Conservation (phyloP, 2,113 vertebrate species). For the Pimephales promelas region DNA sequence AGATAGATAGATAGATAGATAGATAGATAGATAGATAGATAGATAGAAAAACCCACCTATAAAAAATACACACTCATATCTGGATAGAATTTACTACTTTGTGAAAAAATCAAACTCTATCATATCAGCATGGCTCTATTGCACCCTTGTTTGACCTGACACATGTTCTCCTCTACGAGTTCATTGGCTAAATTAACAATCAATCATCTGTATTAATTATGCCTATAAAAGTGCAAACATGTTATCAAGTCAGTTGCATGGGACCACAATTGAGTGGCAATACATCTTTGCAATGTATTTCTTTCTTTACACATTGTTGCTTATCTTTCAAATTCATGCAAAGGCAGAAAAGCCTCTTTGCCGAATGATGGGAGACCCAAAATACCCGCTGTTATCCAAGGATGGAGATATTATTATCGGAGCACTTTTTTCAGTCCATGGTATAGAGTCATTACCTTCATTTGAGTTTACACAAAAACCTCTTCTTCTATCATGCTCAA, state of each 20-base stretch:
- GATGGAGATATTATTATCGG: conserved; percentile 73
- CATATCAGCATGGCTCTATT: no score
- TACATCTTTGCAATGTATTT: conserved; percentile 33
- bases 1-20: no score
- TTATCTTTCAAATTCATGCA: conserved; percentile 10
- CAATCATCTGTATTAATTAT: conserved; percentile 15
- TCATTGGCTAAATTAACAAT: conserved; percentile 2
- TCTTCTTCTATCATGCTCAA: conserved; percentile 64
- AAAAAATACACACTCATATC: no score
- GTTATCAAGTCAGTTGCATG: background rate
- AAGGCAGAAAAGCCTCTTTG: conserved; percentile 59
- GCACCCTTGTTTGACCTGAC: background rate
- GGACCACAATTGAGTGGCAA: background rate
- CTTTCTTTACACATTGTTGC: background rate
- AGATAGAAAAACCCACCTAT: no score
- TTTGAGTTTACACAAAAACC: conserved; percentile 68
- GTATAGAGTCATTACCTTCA: conserved; percentile 64
- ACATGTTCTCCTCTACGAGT: background rate
- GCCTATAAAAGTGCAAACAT: conserved; percentile 32
- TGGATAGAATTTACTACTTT: no score
- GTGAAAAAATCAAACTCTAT: no score
- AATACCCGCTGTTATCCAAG: conserved; percentile 69
- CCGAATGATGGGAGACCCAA: conserved; percentile 64
- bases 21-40: no score
- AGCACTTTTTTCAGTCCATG: conserved; percentile 75